Percentiles rank a stretch among this genome's conserved stretches.
These are phyloP conservation scores for Oceanodroma tethys DNA, from an alignment of 2,113 vertebrate species.

Conservation along the genomic window DNA sequence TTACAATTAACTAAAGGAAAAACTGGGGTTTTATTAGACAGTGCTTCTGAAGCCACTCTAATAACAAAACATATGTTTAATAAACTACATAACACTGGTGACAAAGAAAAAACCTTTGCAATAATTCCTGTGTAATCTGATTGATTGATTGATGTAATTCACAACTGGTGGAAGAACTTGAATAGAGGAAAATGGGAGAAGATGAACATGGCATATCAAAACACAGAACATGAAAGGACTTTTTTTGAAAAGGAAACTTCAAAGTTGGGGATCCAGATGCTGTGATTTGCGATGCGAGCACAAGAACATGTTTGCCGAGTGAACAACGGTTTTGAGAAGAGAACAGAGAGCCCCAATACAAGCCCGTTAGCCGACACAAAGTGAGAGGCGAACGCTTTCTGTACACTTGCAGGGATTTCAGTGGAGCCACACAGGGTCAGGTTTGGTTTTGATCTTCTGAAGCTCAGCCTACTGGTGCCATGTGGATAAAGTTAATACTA, in stretches of 20 bases:
- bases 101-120: neutral
- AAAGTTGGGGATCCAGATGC: neutral
- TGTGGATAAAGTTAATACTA: neutral
- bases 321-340: neutral
- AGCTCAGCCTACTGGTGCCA: neutral
- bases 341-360: neutral
- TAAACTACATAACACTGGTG: neutral
- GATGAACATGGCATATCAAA: neutral
- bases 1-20: neutral
- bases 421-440: neutral
- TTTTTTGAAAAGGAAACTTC: constrained; percentile 9
- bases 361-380: fast-evolving
- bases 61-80: neutral
- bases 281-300: neutral
- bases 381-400: fast-evolving
- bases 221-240: neutral
- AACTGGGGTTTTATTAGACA: neutral
- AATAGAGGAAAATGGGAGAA: neutral
- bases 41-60: neutral
- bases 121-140: neutral
- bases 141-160: neutral
- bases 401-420: neutral
- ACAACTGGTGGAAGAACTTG: neutral
- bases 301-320: fast-evolving
- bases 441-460: neutral